These are phyloP conservation scores for Gallinago undulata DNA, from an alignment of 2,113 vertebrate genomes.

Conservation along the genomic window DNA sequence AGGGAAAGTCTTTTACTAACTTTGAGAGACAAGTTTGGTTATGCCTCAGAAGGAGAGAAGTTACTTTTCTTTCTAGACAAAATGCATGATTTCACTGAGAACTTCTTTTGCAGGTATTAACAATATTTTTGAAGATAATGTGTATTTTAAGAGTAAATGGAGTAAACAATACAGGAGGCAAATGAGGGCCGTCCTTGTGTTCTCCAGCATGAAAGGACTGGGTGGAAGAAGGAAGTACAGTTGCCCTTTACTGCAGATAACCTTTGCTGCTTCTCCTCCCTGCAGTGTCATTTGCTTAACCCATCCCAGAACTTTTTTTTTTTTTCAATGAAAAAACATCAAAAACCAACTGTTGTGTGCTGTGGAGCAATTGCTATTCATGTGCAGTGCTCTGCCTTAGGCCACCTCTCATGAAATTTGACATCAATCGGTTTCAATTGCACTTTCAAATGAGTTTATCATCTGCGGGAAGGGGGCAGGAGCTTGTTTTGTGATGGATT, in stretches of 20 bases:
- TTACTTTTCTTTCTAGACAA: neutral
- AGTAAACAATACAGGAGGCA: neutral
- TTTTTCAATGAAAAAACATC: neutral
- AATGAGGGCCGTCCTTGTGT: neutral
- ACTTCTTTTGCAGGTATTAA: neutral
- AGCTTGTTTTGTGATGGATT: neutral
- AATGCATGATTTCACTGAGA: neutral
- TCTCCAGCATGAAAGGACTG: neutral
- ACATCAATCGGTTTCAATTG: neutral
- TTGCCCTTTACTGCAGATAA: neutral
- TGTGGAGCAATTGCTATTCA: fast-evolving
- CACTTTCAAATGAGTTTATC: neutral
- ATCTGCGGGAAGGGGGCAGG: fast-evolving
- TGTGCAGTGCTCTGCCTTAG: neutral
- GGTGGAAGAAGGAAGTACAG: neutral
- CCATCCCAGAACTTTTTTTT: neutral
- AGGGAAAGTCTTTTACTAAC: neutral
- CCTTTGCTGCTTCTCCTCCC: neutral
- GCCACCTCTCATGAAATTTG: neutral
- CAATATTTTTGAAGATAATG: neutral
- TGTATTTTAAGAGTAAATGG: neutral
- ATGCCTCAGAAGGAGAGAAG: neutral
- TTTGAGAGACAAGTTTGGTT: neutral
- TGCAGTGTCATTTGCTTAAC: neutral
- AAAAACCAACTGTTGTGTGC: neutral